Evolutionary conservation across 1,140 invertebrate genomes (phyloP), one percentile per base, ranked within the genome.

Genomic region (Drosophila tani): DNA sequence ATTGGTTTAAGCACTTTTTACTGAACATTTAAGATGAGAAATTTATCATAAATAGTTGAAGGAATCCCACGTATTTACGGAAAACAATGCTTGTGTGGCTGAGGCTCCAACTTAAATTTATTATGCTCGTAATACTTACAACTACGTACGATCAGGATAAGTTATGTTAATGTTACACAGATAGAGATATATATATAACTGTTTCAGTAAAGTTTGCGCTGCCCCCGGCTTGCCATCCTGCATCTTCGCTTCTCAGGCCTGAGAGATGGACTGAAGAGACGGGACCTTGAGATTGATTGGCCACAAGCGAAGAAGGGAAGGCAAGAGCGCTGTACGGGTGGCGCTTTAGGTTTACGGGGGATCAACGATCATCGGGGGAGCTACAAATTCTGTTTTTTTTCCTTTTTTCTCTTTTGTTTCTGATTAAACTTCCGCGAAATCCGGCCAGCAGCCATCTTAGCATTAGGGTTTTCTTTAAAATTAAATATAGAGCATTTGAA

Each of bases 71-170:
- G 64, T 35, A 68, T 19, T 45, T 66, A 77, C 62, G 64, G 60
- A 70, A 71, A 75, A 76, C 59, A 56, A 47, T 68, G 45, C 46
- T 35, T 40, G 57, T 59, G 45, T 69, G 75, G 78, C 80, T 87
- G 32, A 40, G 82, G 53, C 77, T 87, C 71, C 75, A 86, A 82
- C 82, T 88, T 86, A 83, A 70, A 64, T 83, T 77, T 88, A 88
- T 80, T 83, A 83, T 63, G 84, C 59, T 88, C 75, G 79, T 69
- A 81, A 84, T 87, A 84, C 84, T 87, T 90, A 87, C 60, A 74
- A 46, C 84, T 87, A 87, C 68, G 77, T 76, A 82, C 67, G 64
- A 82, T 82, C 75, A 63, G 83, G 75, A 56, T 71, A 66, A 51
- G 57, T 73, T 78, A 77, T 47, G 64, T 62, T 78, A 78, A 78